Percentiles rank a stretch among this genome's conserved stretches.
phyloP scores from a whole-genome alignment of 2,797 vertebrate species.

The Sylvia borin region DNA sequence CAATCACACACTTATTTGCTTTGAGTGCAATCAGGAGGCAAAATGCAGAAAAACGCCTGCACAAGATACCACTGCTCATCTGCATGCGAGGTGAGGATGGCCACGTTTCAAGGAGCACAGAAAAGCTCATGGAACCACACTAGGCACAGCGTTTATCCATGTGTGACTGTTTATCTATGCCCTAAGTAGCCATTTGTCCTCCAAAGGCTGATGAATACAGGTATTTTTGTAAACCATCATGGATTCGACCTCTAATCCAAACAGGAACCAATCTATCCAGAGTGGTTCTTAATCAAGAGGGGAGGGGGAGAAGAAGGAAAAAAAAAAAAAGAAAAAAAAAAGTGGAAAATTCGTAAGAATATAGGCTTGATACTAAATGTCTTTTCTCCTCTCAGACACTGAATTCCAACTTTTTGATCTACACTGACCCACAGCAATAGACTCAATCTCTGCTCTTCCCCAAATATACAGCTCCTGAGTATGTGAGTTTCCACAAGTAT shows the following conservation, averaged over 20 bases:
- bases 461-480: neutral
- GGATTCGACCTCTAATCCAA: neutral
- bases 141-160: neutral
- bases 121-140: accelerated
- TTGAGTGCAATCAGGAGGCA: neutral
- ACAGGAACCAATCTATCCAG: neutral
- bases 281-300: neutral
- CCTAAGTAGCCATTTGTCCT: neutral
- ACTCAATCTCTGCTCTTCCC: neutral
- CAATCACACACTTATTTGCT: neutral
- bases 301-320: too few relatives aligned
- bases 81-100: neutral
- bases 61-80: neutral
- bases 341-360: neutral
- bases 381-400: neutral
- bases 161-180: neutral
- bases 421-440: neutral
- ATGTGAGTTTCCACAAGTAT: neutral
- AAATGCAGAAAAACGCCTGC: neutral
- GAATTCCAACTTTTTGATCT: neutral
- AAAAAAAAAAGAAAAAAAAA: neutral
- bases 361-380: neutral
- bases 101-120: neutral
- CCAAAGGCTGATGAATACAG: neutral
- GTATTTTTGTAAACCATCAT: neutral